Conservation (phyloP, 2,113 vertebrate species). For the Bufo gargarizans region DNA sequence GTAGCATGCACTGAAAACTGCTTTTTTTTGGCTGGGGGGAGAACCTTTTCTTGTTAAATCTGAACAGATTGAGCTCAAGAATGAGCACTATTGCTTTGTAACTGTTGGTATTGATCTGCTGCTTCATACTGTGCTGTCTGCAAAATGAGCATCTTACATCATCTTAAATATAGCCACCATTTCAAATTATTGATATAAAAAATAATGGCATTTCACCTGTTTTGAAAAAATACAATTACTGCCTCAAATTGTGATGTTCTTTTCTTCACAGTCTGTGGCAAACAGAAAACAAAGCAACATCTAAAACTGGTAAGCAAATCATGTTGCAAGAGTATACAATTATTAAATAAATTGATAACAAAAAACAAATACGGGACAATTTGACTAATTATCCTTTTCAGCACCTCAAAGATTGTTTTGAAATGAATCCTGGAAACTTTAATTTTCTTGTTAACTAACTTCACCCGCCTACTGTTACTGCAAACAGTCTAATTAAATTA, state of each 20-base stretch:
- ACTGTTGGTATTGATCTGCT: constrained; percentile 1
- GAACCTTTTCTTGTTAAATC: constrained; percentile 4
- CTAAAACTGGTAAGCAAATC: not conserved
- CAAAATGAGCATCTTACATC: constrained; percentile 22
- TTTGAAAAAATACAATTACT: not conserved
- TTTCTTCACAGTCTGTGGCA: not conserved
- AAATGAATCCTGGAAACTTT: constrained; percentile 47
- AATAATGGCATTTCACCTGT: not conserved
- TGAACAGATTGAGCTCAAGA: constrained; percentile 9
- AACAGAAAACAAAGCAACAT: not conserved
- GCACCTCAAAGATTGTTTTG: constrained; percentile 42
- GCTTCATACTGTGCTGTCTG: not conserved
- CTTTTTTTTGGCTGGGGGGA: not conserved
- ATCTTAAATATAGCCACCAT: constrained; percentile 11
- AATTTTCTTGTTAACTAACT: constrained; percentile 52
- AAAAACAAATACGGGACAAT: not conserved
- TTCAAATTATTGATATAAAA: constrained; percentile 40
- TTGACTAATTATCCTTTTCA: constrained; percentile 26
- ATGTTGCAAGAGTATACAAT: not conserved
- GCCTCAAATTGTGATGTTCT: not conserved
- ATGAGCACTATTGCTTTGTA: constrained; percentile 16
- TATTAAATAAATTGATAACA: not conserved
- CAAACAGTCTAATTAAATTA: constrained; percentile 56
- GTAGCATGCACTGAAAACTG: not conserved
- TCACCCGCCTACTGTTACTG: constrained; percentile 52